Conservation (phyloP, 2,113 vertebrate species). For the Bubo blakistoni region DNA sequence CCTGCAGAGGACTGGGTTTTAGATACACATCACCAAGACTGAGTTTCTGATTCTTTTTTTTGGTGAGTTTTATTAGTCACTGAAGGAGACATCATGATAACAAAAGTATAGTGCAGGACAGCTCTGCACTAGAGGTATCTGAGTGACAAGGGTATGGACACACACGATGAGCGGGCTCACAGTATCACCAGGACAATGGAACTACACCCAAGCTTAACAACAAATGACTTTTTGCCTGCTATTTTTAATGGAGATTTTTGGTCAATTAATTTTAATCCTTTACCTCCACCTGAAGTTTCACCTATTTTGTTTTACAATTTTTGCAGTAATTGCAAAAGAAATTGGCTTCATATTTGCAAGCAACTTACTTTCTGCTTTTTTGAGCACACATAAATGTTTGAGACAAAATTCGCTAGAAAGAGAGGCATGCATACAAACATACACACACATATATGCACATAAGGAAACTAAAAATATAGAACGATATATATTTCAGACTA, state of each 20-base stretch:
- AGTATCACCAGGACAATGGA: not conserved
- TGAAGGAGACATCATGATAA: accelerated
- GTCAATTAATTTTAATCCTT: not conserved
- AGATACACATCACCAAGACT: not conserved
- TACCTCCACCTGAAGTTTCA: not conserved
- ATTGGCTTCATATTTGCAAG: not conserved
- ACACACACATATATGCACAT: not conserved
- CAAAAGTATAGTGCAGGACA: not conserved
- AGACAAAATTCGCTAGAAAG: slow-evolving; percentile 1
- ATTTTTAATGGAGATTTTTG: not conserved
- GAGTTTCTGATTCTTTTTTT: not conserved
- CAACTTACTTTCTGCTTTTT: not conserved
- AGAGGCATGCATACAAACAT: not conserved
- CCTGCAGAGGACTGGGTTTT: not conserved
- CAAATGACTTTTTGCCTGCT: too few species aligned
- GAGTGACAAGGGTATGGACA: not conserved
- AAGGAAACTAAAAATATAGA: slow-evolving; percentile 14
- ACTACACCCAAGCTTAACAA: not conserved
- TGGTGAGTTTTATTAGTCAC: not conserved
- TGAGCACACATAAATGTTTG: not conserved
- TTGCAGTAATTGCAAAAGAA: not conserved
- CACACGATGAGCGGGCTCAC: not conserved
- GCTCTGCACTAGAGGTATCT: not conserved
- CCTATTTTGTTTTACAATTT: not conserved
- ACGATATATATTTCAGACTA: not conserved